phyloP scores from a whole-genome alignment of 30 jellyfish, hydroid and myxozoan genomes.

The Mastigias papua region DNA sequence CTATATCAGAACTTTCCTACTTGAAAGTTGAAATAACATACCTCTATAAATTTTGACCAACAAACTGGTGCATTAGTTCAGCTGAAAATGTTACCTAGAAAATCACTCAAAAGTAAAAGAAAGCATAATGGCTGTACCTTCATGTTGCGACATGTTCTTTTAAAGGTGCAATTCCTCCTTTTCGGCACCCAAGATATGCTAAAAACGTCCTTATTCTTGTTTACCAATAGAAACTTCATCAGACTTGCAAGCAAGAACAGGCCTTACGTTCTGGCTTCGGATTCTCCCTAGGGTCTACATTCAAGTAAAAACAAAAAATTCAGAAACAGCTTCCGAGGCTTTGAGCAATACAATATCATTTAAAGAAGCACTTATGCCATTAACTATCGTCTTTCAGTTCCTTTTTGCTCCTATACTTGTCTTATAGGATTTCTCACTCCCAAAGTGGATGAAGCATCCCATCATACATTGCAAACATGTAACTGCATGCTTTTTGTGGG shows the following conservation, averaged over 20 bases:
- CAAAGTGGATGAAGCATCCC: constrained; percentile 51
- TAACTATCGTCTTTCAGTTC: background rate
- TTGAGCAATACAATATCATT: background rate
- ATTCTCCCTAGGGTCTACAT: background rate
- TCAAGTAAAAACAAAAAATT: background rate
- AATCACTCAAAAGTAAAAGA: background rate
- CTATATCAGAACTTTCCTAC: too few relatives aligned
- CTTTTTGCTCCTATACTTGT: constrained; percentile 7
- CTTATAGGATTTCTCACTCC: constrained; percentile 36
- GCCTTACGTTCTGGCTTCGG: constrained; percentile 8
- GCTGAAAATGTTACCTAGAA: background rate
- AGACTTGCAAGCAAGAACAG: constrained; percentile 12
- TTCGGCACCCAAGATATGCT: background rate
- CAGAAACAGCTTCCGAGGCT: background rate
- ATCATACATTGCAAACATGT: constrained; percentile 37
- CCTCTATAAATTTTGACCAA: background rate
- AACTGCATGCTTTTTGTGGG: background rate
- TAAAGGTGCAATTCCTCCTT: constrained; percentile 7
- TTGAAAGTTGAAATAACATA: background rate
- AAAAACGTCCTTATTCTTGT: constrained; percentile 1
- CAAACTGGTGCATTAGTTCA: background rate
- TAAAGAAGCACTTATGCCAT: background rate
- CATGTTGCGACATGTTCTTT: constrained; percentile 31
- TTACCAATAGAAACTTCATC: constrained; percentile 19
- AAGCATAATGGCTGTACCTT: background rate